Conservation (phyloP, 2,797 vertebrate genomes). For the Pelodytes ibericus region DNA sequence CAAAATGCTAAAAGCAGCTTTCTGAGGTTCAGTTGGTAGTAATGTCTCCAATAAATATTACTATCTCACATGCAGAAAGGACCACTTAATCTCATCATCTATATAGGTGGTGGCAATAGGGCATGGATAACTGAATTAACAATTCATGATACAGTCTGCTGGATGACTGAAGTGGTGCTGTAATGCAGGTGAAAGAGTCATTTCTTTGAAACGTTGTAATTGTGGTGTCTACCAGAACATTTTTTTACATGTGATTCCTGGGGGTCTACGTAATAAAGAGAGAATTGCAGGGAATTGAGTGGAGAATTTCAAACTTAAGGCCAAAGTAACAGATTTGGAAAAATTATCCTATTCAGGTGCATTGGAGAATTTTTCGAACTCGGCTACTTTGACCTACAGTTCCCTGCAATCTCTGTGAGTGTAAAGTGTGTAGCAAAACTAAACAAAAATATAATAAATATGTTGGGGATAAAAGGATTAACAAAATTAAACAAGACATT, state of each 20-base stretch:
- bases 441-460: no score
- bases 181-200: neutral
- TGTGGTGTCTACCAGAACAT: neutral
- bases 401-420: no score
- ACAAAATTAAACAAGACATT: no score
- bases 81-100: slow-evolving; percentile 7
- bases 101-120: neutral
- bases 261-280: no score
- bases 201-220: neutral
- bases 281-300: no score
- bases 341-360: no score
- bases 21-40: neutral
- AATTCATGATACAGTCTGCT: neutral
- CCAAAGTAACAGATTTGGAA: no score
- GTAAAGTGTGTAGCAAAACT: neutral
- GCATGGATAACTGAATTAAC: slow-evolving; percentile 17
- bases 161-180: neutral
- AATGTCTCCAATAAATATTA: neutral
- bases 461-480: no score
- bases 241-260: neutral
- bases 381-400: no score
- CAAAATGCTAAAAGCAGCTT: neutral
- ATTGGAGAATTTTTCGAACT: no score
- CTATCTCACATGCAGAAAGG: slow-evolving; percentile 3
- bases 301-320: no score